Base-by-base conservation (phyloP, 2,888 invertebrate genomes). In the Orthonychiurus folsomi region DNA sequence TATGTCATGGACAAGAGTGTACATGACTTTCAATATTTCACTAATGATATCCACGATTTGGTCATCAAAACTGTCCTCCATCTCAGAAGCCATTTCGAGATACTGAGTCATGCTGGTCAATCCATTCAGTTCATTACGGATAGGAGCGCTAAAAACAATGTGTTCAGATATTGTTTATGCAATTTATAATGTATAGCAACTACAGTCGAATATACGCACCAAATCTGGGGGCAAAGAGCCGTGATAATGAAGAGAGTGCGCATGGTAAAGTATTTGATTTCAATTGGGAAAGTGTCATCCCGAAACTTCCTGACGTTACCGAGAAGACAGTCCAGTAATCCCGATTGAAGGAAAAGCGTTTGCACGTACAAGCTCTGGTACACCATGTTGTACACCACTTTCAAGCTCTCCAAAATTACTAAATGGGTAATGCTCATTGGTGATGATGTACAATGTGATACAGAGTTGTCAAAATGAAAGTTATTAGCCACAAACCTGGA, bases 241-340 rank as follows among this genome's bases (percentile, higher is more conserved):
- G 94, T 93, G 60, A 93, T 80, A 59, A 96, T 82, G 77, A 95
- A 95, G 60, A 95, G 77, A 61, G 94, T 80, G 77, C 90, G 87
- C 82, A 92, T 86, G 75, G 94, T 91, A 79, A 87, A 94, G 70
- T 86, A 83, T 81, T 88, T 88, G 21, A 93, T 81, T 62, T 87
- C 85, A 74, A 85, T 81, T 48, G 85, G 83, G 60, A 84, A 79
- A 2, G 60, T 53, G 18, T 25, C 28, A 63, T 82, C 81, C 67
- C 86, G 84, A 74, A 86, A 87, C 12, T 82, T 82, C 73, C 84
- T 82, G 60, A 92, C 79, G 59, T 90, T 82, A 69, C 86, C 83
- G 1, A 88, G 79, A 53, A 93, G 82, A 28, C 86, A 86, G 68
- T 88, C 85, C 5, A 88, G 81, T 76, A 81, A 83, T 73, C 80